A percentile compares a stretch with the other conserved stretches of the same genome.
Conservation (phyloP, 2,797 vertebrate species). For the Lithobates sylvaticus region DNA sequence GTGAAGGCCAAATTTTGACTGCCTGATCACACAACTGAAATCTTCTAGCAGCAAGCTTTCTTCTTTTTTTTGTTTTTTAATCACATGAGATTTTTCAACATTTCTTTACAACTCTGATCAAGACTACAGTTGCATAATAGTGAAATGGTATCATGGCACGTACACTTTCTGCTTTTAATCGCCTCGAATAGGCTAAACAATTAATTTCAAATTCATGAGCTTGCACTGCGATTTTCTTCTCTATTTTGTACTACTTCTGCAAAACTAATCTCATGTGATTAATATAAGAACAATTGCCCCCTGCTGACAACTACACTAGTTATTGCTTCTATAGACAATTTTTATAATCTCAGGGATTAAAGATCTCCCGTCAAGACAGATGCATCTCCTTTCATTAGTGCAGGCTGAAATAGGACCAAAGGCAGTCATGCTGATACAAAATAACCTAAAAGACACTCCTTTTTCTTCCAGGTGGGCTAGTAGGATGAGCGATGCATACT, state of each 20-base stretch:
- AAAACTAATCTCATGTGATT: conserved; percentile 1
- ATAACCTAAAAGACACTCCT: background rate
- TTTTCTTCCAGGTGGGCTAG: background rate
- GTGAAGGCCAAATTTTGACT: background rate
- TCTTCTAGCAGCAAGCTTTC: background rate
- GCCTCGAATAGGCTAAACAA: background rate
- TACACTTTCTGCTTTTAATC: background rate
- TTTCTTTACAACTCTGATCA: background rate
- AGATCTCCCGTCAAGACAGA: background rate
- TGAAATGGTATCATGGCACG: background rate
- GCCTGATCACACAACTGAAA: background rate
- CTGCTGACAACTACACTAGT: background rate
- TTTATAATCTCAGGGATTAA: background rate
- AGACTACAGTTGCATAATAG: background rate
- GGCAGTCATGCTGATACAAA: background rate
- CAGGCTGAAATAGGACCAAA: background rate
- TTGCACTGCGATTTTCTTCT: background rate
- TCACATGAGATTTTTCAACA: background rate
- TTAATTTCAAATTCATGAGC: background rate
- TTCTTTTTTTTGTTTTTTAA: background rate
- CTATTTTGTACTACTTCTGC: background rate
- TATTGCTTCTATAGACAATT: conserved; percentile 1
- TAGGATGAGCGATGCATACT: background rate
- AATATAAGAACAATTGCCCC: background rate
- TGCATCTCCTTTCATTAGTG: background rate